Evolutionary conservation across 1,140 invertebrate species (phyloP).

Genomic region (Drosophila kepulauana): DNA sequence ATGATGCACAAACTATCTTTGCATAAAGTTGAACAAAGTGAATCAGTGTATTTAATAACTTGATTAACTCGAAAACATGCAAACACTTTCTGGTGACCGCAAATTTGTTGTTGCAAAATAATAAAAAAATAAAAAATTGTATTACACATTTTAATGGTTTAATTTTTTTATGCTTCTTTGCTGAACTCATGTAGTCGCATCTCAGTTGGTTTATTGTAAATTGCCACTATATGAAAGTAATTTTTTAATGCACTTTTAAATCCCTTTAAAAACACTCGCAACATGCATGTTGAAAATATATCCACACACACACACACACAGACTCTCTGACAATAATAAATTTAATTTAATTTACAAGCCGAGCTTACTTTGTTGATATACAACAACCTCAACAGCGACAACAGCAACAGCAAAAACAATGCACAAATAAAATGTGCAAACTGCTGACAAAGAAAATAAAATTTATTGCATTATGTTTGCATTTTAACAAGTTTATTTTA

Average conservation of each 20-base stretch:
- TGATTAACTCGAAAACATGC: constrained; percentile 9
- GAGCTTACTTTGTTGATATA: constrained; percentile 61
- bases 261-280: constrained; percentile 58
- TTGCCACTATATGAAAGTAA: constrained; percentile 64
- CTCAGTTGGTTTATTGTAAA: constrained; percentile 58
- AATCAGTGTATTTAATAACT: constrained; percentile 20
- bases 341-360: constrained; percentile 78
- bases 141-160: constrained; percentile 28
- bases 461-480: constrained; percentile 78
- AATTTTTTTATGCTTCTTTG: background rate
- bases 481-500: constrained; percentile 73
- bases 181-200: background rate
- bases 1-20: constrained; percentile 2
- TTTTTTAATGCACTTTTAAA: constrained; percentile 74
- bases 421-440: constrained; percentile 46
- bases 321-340: constrained; percentile 62
- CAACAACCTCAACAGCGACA: constrained; percentile 24
- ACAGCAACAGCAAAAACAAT: constrained; percentile 42
- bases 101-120: constrained; percentile 12
- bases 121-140: constrained; percentile 18
- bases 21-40: background rate
- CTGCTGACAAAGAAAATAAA: constrained; percentile 58
- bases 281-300: constrained; percentile 17
- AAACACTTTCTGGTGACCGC: constrained; percentile 21
- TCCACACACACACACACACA: constrained; percentile 14